These are phyloP conservation scores for Papilio protenor DNA, from an alignment of 2,888 invertebrate species.

Conservation along the genomic window DNA sequence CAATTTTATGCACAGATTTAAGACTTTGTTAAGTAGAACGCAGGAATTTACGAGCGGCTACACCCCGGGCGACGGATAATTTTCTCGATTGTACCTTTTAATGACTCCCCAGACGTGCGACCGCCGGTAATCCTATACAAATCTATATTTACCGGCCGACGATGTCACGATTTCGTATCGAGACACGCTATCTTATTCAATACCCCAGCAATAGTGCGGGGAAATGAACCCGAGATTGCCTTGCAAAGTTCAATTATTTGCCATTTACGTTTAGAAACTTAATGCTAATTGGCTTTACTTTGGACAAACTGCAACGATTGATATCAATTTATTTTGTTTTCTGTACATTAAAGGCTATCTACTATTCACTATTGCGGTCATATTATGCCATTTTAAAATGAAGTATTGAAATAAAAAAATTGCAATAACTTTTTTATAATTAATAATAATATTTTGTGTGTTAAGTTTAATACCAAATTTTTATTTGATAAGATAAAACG, in stretches of 20 bases:
- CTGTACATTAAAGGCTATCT: slow-evolving; percentile 35
- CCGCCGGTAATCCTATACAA: slow-evolving; percentile 55
- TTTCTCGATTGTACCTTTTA: slow-evolving; percentile 65
- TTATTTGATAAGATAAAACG: background rate
- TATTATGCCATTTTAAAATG: background rate
- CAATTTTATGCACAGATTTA: slow-evolving; percentile 76
- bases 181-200: slow-evolving; percentile 46
- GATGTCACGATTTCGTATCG: slow-evolving; percentile 54
- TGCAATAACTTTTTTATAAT: background rate
- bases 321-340: slow-evolving; percentile 51
- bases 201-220: slow-evolving; percentile 40
- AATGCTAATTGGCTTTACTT: slow-evolving; percentile 45
- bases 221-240: slow-evolving; percentile 39
- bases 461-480: background rate
- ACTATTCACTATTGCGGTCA: slow-evolving; percentile 36
- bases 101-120: slow-evolving; percentile 57
- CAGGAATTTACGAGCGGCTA: slow-evolving; percentile 66
- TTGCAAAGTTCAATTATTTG: slow-evolving; percentile 45
- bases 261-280: slow-evolving; percentile 43
- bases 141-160: slow-evolving; percentile 48
- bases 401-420: background rate
- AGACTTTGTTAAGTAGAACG: slow-evolving; percentile 71
- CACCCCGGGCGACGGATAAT: slow-evolving; percentile 70
- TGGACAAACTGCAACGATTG: slow-evolving; percentile 39
- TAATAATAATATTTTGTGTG: background rate